Conservation (phyloP, 2,888 invertebrate species). For the Agelastica alni region DNA sequence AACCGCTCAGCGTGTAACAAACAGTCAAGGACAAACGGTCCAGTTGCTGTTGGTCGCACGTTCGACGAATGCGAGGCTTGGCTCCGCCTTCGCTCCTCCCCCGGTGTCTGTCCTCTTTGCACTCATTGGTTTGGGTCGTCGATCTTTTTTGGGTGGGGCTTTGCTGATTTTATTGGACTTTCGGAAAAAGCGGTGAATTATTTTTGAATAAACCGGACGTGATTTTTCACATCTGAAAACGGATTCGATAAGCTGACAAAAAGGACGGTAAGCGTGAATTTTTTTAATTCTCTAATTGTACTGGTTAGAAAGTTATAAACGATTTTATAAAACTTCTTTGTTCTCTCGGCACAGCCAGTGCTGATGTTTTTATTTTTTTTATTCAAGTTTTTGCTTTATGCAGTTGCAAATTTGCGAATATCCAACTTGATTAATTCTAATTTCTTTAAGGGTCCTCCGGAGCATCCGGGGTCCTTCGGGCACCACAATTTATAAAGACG, state of each 20-base stretch:
- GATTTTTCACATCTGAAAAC: not conserved
- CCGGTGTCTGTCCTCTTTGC: constrained; percentile 13
- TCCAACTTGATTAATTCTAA: no score
- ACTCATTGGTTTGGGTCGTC: constrained; percentile 9
- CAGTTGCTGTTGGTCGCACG: constrained; percentile 22
- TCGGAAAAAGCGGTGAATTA: constrained; percentile 1
- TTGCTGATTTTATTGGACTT: not conserved
- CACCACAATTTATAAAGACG: no score
- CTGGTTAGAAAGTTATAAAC: not conserved
- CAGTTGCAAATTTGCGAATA: no score
- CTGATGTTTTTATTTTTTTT: no score
- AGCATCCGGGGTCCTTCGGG: no score
- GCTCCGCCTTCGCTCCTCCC: constrained; percentile 32
- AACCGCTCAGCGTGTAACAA: constrained; percentile 28
- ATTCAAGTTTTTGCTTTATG: no score
- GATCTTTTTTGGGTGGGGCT: constrained; percentile 12
- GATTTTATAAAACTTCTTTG: no score
- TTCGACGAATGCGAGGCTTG: constrained; percentile 27
- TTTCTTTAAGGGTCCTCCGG: no score
- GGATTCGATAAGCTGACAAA: constrained; percentile 9
- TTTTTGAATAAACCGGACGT: not conserved
- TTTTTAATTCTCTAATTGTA: not conserved
- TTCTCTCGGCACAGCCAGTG: no score
- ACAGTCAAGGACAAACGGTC: constrained; percentile 34
- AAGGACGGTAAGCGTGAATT: constrained; percentile 22